Evolutionary conservation across 2,113 vertebrate species (phyloP), one percentile per base, ranked within the genome.

Genomic region (Acanthochromis polyacanthus): DNA sequence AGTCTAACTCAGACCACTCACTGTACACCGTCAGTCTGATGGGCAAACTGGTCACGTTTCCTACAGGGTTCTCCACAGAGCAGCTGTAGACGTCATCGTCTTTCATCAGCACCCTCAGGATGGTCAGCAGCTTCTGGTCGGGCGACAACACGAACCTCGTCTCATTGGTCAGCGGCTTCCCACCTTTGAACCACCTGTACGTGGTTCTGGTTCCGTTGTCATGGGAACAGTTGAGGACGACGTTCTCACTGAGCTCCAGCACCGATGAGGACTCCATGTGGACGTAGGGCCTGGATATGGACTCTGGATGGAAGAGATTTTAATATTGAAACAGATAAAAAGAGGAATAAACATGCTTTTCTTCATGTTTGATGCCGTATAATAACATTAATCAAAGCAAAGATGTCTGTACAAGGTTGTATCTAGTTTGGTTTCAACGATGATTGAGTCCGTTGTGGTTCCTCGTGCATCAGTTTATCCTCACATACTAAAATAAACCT

Each of bases 121-220:
- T 97, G 85, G 97, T 98, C 91, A 99, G 85, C 67, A 96, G 87
- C 92, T 97, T 97, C 82, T 96, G 96, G 90, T 98, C 96, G 0
- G 94, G 92, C 14, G 98, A 98, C 75, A 99, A 91, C 55, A 96
- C 82, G 51, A 98, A 94, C 72, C 98, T 92, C 0, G 96, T 96
- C 84, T 96, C 95, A 0, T 98, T 98, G 91, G 85, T 93, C 81
- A 98, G 94, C 0, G 94, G 95, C 56, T 96, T 95, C 68, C 96
- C 96, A 0, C 96, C 97, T 91, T 99, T 99, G 75, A 96, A 91
- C 98, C 98, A 99, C 23, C 93, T 96, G 85, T 99, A 99, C 14
- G 89, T 90, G 23, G 96, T 95, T 77, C 97, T 97, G 73, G 98
- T 99, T 63, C 98, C 98, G 0, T 97, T 97, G 52, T 97, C 96